Evolutionary conservation across 2,888 invertebrate genomes (phyloP).

Genomic region (Pristionchus exspectatus): DNA sequence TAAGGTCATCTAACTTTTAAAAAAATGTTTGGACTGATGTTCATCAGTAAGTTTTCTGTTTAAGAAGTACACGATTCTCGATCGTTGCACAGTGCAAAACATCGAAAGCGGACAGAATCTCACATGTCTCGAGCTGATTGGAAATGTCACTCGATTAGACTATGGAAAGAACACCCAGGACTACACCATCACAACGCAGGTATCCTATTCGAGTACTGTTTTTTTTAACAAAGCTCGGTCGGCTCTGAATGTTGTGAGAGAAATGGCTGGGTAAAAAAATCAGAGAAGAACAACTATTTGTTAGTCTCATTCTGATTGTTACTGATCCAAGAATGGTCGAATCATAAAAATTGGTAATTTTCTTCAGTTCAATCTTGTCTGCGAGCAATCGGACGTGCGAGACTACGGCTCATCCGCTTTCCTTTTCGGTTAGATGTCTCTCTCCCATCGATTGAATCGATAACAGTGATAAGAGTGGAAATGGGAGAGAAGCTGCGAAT

Average conservation of each 20-base stretch:
- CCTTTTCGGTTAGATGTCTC: slow-evolving; percentile 65
- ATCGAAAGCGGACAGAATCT: slow-evolving; percentile 32
- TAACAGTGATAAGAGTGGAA: too few species aligned
- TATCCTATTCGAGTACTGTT: neutral
- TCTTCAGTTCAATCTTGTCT: slow-evolving; percentile 74
- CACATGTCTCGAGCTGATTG: slow-evolving; percentile 49
- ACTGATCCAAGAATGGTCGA: too few species aligned
- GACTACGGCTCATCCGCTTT: slow-evolving; percentile 73
- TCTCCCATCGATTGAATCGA: too few species aligned
- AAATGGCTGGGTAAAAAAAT: too few species aligned
- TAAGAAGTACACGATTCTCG: slow-evolving; percentile 53
- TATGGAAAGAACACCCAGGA: slow-evolving; percentile 30
- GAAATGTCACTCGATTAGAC: slow-evolving; percentile 40
- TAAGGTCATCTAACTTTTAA: too few species aligned
- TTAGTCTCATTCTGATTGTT: neutral
- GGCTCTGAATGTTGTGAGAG: too few species aligned
- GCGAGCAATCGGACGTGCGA: slow-evolving; percentile 65
- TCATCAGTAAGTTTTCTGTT: neutral
- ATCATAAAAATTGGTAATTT: neutral
- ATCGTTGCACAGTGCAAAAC: slow-evolving; percentile 55
- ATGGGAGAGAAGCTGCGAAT: neutral
- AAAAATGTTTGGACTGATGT: too few species aligned
- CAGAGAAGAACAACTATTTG: too few species aligned
- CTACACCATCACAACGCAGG: slow-evolving; percentile 47
- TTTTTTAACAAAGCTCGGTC: too few species aligned